phyloP scores from a whole-genome alignment of 2,888 invertebrate genomes.

The Leuctra nigra region DNA sequence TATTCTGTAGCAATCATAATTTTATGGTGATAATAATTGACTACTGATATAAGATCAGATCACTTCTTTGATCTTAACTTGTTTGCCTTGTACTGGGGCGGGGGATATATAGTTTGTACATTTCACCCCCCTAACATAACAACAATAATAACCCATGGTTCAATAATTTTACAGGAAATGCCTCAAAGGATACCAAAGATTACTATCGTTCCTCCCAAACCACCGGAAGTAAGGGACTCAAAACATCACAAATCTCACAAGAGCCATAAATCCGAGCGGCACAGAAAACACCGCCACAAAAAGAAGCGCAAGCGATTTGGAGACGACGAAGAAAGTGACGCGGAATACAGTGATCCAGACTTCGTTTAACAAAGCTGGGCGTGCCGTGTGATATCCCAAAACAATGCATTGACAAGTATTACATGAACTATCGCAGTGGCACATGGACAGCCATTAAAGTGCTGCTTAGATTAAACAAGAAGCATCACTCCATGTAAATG shows the following conservation, averaged over 20 bases:
- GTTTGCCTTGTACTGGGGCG: too few relatives aligned
- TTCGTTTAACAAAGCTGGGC: constrained; percentile 25
- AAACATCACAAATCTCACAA: constrained; percentile 35
- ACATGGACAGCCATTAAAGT: not conserved
- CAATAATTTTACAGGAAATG: constrained; percentile 35
- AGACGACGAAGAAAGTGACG: constrained; percentile 56
- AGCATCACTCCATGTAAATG: constrained; percentile 8
- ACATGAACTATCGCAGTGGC: not conserved
- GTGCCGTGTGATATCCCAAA: not conserved
- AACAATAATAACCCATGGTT: not conserved
- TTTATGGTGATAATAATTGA: too few relatives aligned
- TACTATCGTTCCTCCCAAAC: constrained; percentile 39
- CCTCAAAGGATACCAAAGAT: constrained; percentile 46
- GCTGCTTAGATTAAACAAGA: constrained; percentile 7
- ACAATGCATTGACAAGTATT: not conserved
- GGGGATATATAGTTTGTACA: too few relatives aligned
- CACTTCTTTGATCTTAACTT: too few relatives aligned
- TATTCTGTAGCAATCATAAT: too few relatives aligned
- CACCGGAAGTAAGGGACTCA: constrained; percentile 33
- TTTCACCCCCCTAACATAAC: too few relatives aligned
- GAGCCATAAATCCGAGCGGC: constrained; percentile 38
- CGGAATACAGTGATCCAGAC: constrained; percentile 58
- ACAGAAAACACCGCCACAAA: constrained; percentile 45
- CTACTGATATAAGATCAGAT: too few relatives aligned
- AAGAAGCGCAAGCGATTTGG: constrained; percentile 51